Percentiles rank a stretch among this genome's conserved stretches.
These are phyloP conservation scores for Yponomeuta cagnagella DNA, from an alignment of 2,888 invertebrate species.

Conservation along the genomic window DNA sequence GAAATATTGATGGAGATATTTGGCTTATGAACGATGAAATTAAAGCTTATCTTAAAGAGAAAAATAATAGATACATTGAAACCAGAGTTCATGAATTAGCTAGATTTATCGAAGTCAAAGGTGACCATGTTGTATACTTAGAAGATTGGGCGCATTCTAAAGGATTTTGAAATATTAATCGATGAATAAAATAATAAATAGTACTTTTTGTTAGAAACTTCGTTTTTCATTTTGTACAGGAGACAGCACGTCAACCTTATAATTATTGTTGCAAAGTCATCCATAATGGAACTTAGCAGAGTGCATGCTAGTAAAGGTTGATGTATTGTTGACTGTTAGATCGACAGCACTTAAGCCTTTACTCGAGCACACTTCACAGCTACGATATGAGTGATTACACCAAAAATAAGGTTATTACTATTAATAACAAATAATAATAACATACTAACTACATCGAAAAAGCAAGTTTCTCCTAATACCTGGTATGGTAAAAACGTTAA, in stretches of 20 bases:
- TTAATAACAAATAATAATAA: no score
- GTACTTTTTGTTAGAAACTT: conserved; percentile 15
- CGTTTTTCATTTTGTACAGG: neutral
- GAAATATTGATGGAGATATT: conserved; percentile 88
- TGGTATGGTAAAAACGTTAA: no score
- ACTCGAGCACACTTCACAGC: no score
- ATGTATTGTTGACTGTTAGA: no score
- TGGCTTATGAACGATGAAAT: conserved; percentile 85
- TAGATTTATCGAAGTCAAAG: conserved; percentile 82
- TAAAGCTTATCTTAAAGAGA: conserved; percentile 75
- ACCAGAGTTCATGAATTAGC: conserved; percentile 85
- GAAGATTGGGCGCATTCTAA: conserved; percentile 81
- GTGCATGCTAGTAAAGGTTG: no score
- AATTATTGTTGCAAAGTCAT: no score
- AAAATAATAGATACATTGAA: conserved; percentile 71
- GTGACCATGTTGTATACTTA: conserved; percentile 82
- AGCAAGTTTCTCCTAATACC: no score
- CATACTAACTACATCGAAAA: no score
- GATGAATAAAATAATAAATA: conserved; percentile 27
- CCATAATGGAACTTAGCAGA: no score
- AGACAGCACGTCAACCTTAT: neutral
- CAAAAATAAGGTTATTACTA: no score
- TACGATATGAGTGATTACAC: no score
- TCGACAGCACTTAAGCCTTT: no score
- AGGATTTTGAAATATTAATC: conserved; percentile 78